Evolutionary conservation across 2,888 invertebrate genomes (phyloP).

Genomic region (Volucella inanis): DNA sequence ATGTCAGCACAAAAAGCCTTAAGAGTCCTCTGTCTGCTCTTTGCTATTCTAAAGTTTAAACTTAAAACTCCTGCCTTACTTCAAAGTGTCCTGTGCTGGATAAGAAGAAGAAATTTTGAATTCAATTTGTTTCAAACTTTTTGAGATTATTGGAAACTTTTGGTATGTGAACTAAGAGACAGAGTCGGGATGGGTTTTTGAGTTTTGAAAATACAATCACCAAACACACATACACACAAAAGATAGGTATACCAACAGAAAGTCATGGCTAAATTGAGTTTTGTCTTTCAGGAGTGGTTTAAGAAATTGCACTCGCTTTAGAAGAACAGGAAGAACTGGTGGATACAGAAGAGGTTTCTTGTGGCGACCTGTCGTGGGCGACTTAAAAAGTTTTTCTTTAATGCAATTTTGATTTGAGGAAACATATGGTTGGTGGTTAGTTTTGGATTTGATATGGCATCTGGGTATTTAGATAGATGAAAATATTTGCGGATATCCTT

Average conservation of each 20-base stretch:
- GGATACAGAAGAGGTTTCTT: conserved; percentile 24
- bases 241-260: background rate
- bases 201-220: conserved; percentile 42
- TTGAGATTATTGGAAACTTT: conserved; percentile 68
- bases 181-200: conserved; percentile 10
- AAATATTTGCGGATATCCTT: conserved; percentile 59
- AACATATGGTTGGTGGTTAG: conserved; percentile 47
- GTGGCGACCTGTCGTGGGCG: conserved; percentile 55
- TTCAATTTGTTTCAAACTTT: conserved; percentile 69
- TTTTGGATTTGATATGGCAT: conserved; percentile 52
- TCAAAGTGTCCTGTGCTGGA: background rate
- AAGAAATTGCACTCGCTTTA: conserved; percentile 3
- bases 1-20: conserved; percentile 55
- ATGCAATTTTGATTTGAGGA: conserved; percentile 68
- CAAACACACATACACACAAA: no score
- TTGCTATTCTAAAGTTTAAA: conserved; percentile 20
- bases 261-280: conserved; percentile 48
- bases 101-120: conserved; percentile 44
- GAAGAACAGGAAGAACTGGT: background rate
- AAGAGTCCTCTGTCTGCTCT: conserved; percentile 25
- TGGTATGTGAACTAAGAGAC: conserved; percentile 20
- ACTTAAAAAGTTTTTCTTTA: conserved; percentile 60
- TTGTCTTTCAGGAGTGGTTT: conserved; percentile 44
- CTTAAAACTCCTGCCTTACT: no score
- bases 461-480: conserved; percentile 49